Percentiles rank a stretch among this genome's conserved stretches.
phyloP scores from a whole-genome alignment of 2,888 invertebrate species.

The Cephus pygmeus region DNA sequence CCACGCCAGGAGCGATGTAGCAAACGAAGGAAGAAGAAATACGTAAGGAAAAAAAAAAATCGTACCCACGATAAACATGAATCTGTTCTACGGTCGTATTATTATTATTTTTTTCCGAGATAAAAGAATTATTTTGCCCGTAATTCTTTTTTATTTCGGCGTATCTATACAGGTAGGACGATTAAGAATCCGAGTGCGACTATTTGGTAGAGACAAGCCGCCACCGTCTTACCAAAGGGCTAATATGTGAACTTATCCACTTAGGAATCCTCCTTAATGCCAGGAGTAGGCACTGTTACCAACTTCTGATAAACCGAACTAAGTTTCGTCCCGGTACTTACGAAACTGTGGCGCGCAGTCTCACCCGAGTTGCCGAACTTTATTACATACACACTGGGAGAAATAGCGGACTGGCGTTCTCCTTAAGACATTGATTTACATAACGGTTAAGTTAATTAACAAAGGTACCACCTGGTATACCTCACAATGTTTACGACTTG shows the following conservation, averaged over 20 bases:
- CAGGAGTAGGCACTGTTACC: conserved; percentile 41
- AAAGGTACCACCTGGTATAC: conserved; percentile 8
- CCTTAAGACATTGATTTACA: conserved; percentile 45
- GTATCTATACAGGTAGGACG: background rate
- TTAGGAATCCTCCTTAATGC: conserved; percentile 57
- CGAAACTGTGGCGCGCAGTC: conserved; percentile 29
- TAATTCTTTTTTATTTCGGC: background rate
- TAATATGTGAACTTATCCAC: conserved; percentile 61
- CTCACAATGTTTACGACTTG: background rate
- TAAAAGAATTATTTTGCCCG: background rate
- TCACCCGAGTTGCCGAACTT: conserved; percentile 36
- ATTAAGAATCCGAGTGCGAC: background rate
- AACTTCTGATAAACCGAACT: conserved; percentile 46
- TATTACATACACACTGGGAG: conserved; percentile 26
- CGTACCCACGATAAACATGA: background rate
- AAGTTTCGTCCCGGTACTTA: conserved; percentile 42
- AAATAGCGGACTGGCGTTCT: conserved; percentile 21
- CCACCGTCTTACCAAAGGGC: conserved; percentile 25
- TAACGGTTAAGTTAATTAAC: conserved; percentile 46
- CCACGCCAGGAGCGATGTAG: background rate
- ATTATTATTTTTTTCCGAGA: background rate
- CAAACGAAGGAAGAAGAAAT: background rate
- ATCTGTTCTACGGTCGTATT: background rate
- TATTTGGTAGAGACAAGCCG: background rate
- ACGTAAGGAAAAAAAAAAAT: background rate